Base-by-base conservation (phyloP, 2,113 vertebrate species). In the Bujurquina vittata region DNA sequence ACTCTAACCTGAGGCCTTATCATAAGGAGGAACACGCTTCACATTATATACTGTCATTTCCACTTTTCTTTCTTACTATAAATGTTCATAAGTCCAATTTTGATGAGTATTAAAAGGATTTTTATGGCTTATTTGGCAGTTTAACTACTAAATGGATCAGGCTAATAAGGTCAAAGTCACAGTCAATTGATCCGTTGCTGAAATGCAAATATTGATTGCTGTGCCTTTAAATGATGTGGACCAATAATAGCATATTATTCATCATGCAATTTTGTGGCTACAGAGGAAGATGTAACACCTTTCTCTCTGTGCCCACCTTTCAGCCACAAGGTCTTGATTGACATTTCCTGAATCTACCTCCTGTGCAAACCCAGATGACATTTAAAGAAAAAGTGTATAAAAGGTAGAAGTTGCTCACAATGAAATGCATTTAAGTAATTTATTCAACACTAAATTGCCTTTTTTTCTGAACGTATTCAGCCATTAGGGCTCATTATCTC, bases 401-500 rank as follows among this genome's bases (percentile, higher is more conserved):
- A 86, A 52, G 29, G 10, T 52, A 5, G 49, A 63, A 75, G 80
- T 49, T 46, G 12, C 62, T 73, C 33, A 75, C 31, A 59, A 43
- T 84, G 49, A 84, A 84, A 79, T 63, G 63, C 59, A 79, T 79
- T 88, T 56, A 75, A 60, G 78, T 69, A 56, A 86, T 81, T 57
- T 80, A 40, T 85, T 86, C 84, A 84, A 26, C 69, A 79, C 62
- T 58, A 43, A 91, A 91, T 79, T 74, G 84, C 46, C 49, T 67
- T 79, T 79, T 86, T 10, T 10, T 3, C 43, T 59, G n/a, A 81
- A 84, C 78, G n/a, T 33, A 82, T 88, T 81, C 73, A 77, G 52
- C 75, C 73, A 83, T 87, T 85, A 82, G 35, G 69, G 55, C 54
- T 89, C 85, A 91, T 93, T 91, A 90, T 77, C 62, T 56, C 60